Evolutionary conservation across 2,113 vertebrate species (phyloP).

Genomic region (Epinephelus fuscoguttatus): DNA sequence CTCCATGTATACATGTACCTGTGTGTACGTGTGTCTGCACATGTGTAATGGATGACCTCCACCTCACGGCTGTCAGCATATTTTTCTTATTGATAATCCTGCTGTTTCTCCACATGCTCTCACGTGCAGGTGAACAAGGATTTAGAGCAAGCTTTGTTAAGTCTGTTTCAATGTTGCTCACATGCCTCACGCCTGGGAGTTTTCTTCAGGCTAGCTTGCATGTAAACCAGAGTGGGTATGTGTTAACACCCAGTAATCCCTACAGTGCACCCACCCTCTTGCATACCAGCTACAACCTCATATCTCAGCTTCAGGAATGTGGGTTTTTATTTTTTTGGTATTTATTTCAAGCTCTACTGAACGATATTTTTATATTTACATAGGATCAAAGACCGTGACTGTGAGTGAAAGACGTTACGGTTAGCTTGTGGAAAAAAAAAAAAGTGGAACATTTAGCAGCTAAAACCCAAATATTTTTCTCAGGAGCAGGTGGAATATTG

Average conservation of each 20-base stretch:
- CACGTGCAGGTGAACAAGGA: conserved; percentile 35
- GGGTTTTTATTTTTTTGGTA: conserved; percentile 17
- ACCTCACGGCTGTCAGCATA: conserved; percentile 41
- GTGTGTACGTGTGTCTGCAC: conserved; percentile 7
- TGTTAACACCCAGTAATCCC: conserved; percentile 32
- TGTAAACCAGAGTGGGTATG: conserved; percentile 3
- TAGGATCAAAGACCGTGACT: not conserved
- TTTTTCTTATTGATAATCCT: conserved; percentile 65
- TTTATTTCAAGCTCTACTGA: conserved; percentile 18
- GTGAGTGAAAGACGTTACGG: not conserved
- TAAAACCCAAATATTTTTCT: not conserved
- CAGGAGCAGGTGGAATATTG: not conserved
- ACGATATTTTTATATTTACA: not conserved
- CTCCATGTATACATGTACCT: not conserved
- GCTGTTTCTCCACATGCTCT: conserved; percentile 15
- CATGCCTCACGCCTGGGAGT: conserved; percentile 26
- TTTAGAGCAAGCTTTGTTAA: conserved; percentile 32
- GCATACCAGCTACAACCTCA: not conserved
- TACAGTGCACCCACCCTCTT: conserved; percentile 1
- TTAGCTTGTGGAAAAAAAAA: too few relatives aligned
- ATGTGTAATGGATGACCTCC: conserved; percentile 52
- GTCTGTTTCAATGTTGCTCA: conserved; percentile 21
- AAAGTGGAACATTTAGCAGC: not conserved
- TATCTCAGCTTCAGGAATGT: conserved; percentile 11
- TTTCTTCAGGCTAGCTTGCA: conserved; percentile 18